phyloP scores from a whole-genome alignment of 2,113 vertebrate species.

The Mirounga angustirostris region DNA sequence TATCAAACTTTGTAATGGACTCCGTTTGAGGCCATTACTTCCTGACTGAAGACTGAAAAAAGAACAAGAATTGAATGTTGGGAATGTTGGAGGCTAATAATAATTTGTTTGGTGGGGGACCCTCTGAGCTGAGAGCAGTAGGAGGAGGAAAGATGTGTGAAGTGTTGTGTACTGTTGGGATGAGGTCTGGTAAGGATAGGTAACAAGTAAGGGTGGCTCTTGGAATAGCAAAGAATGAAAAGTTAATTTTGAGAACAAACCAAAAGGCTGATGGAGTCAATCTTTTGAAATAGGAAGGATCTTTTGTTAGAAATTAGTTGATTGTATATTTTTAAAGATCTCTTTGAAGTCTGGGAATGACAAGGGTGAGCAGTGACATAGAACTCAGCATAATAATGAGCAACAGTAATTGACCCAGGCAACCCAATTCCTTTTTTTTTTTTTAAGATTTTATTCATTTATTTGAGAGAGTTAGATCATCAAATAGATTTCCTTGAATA shows the following conservation, averaged over 20 bases:
- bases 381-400: background rate
- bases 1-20: background rate
- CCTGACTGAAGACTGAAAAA: background rate
- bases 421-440: background rate
- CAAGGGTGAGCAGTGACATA: background rate
- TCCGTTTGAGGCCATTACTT: background rate
- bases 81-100: background rate
- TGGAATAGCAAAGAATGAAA: background rate
- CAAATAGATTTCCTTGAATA: slow-evolving; percentile 10
- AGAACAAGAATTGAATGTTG: background rate
- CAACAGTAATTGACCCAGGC: background rate
- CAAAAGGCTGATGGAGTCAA: background rate
- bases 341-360: background rate
- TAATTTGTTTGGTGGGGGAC: background rate
- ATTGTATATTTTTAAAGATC: background rate
- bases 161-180: background rate
- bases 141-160: background rate
- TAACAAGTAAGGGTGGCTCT: background rate
- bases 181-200: background rate
- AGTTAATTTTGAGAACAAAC: background rate
- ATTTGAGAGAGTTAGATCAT: background rate
- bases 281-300: background rate
- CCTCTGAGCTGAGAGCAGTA: background rate
- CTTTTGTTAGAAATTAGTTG: background rate
- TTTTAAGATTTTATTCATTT: background rate